phyloP scores from a whole-genome alignment of 2,113 vertebrate genomes.

The Narcine bancroftii region DNA sequence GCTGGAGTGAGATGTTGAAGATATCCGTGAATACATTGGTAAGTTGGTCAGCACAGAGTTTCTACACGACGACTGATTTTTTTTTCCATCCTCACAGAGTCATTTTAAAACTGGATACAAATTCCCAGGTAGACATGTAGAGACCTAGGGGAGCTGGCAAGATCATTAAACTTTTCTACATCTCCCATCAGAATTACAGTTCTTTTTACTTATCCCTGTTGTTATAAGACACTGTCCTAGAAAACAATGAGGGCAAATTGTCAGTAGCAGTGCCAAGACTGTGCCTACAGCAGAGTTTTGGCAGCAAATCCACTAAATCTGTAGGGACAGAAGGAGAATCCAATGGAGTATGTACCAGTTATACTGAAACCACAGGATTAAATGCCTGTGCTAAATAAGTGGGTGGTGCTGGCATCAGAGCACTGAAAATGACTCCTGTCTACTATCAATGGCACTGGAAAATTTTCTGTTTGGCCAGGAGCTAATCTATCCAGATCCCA shows the following conservation, averaged over 20 bases:
- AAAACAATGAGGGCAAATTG: neutral
- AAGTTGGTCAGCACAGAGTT: no score
- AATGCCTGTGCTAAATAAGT: neutral
- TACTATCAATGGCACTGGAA: no score
- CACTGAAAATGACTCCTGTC: neutral
- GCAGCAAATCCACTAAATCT: neutral
- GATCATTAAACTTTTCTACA: neutral
- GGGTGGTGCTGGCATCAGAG: neutral
- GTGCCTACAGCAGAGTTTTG: neutral
- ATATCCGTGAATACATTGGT: no score
- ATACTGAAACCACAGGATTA: neutral
- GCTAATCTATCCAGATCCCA: neutral
- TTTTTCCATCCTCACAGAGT: neutral
- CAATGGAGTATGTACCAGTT: neutral
- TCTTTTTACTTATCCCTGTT: neutral
- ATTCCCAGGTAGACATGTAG: neutral
- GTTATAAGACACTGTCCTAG: neutral
- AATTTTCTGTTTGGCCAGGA: neutral
- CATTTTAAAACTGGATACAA: neutral
- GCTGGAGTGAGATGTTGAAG: no score
- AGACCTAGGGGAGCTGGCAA: neutral
- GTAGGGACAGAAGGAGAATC: neutral
- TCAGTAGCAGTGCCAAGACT: neutral
- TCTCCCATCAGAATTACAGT: neutral
- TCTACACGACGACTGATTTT: no score